Evolutionary conservation across 1,140 invertebrate genomes (phyloP), one percentile per base, ranked within the genome.

Genomic region (Drosophila virilis): DNA sequence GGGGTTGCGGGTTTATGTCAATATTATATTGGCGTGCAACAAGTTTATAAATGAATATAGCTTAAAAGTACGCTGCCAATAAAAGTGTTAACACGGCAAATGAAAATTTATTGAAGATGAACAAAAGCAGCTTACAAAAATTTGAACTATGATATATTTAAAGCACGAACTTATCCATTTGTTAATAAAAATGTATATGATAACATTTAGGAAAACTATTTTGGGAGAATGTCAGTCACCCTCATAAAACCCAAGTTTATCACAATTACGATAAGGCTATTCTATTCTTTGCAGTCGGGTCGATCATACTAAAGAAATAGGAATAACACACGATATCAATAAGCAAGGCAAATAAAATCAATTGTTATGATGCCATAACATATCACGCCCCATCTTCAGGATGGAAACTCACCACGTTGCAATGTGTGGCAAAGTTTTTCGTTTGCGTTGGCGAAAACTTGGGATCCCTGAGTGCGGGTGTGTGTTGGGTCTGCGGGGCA

Each of bases 341-440:
- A 85, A 85, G 71, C 65, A 60, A 42, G 48, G 51, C 70, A 72
- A 85, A 85, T 85, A 80, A 85, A 85, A 85, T 85, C 70, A 85
- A 85, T 85, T 85, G 82, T 85, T 85, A 85, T 78, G 82, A 80
- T 73, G 78, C 81, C 71, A 85, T 84, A 84, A 84, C 80, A 84
- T 73, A 79, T 84, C 80, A 74, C 72, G 67, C 66, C 68, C 65
- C 60, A 45, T 40, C 22, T 17, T 58, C 45, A 61, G 50, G 58
- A 7, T 43, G 17, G 43, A 15, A 51, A 66, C 61, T 54, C 61
- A 64, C 32, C 43, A 57, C 46, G 59, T 64, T 84, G 80, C 77
- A 84, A 42, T 79, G 61, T 42, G 74, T 28, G 51, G 42, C 35
- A 77, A 77, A 73, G 69, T 77, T 78, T 74, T 85, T 67, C 50